Evolutionary conservation across 1,140 invertebrate species (phyloP).

Genomic region (Chymomyza costata): DNA sequence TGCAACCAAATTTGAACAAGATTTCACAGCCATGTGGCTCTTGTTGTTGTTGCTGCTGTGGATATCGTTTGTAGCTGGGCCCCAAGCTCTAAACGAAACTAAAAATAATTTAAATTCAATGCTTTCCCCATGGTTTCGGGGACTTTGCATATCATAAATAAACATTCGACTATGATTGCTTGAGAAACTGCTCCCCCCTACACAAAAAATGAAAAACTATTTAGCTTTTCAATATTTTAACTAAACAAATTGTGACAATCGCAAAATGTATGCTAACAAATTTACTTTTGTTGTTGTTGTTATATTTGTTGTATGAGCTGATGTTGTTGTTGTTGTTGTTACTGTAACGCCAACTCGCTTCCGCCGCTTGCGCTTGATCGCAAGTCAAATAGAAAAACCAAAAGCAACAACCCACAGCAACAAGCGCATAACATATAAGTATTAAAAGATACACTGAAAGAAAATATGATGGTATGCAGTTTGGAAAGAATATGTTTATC

Average conservation of each 20-base stretch:
- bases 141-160: conserved; percentile 33
- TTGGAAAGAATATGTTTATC: no score
- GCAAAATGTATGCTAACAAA: conserved; percentile 24
- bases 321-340: neutral
- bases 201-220: conserved; percentile 33
- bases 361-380: conserved; percentile 23
- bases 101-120: conserved; percentile 16
- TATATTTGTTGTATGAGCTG: no score
- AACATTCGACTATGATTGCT: neutral
- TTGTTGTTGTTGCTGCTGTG: no score
- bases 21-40: conserved; percentile 18
- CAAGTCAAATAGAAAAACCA: conserved; percentile 1
- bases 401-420: neutral
- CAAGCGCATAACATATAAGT: neutral
- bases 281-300: no score
- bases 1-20: conserved; percentile 36
- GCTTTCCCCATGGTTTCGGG: conserved; percentile 17
- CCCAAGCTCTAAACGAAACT: no score
- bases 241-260: conserved; percentile 53
- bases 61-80: no score
- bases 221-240: conserved; percentile 49
- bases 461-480: no score
- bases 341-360: conserved; percentile 52
- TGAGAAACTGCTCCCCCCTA: neutral
- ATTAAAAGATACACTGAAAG: conserved; percentile 8